Conservation (phyloP, 1,140 invertebrate genomes). For the Caenorhabditis remanei region DNA sequence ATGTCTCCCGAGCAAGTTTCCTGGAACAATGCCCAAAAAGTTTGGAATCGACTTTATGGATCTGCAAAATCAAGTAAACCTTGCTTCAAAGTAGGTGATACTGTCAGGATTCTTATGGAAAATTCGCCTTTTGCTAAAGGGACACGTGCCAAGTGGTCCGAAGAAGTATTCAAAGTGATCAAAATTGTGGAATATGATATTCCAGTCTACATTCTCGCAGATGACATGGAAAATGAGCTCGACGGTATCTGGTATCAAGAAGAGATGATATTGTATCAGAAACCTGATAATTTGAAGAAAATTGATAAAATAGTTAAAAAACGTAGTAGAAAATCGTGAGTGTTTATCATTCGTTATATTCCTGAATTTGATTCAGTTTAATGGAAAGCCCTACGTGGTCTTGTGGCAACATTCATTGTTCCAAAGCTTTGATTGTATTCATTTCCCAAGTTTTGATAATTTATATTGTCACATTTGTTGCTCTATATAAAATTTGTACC, state of each 20-base stretch:
- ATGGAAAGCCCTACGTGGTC: background rate
- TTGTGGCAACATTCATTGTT: background rate
- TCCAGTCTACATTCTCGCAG: no score
- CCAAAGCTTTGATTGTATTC: background rate
- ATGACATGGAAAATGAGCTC: no score
- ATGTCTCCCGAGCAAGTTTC: background rate
- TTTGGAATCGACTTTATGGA: background rate
- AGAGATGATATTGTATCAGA: background rate
- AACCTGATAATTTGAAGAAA: no score
- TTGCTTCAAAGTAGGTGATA: no score
- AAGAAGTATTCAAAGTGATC: no score
- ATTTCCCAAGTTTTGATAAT: background rate
- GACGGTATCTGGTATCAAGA: no score
- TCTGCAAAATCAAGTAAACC: no score
- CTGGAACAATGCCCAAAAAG: background rate
- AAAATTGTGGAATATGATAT: no score
- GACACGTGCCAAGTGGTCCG: background rate
- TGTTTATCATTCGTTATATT: background rate
- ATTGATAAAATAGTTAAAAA: no score
- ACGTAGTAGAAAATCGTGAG: no score
- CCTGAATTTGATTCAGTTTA: background rate
- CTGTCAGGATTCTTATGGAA: background rate
- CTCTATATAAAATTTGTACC: slow-evolving; percentile 11
- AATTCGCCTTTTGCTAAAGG: background rate
- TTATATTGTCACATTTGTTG: background rate